Evolutionary conservation across 2,113 vertebrate genomes (phyloP).

Genomic region (Daphoenositta chrysoptera): DNA sequence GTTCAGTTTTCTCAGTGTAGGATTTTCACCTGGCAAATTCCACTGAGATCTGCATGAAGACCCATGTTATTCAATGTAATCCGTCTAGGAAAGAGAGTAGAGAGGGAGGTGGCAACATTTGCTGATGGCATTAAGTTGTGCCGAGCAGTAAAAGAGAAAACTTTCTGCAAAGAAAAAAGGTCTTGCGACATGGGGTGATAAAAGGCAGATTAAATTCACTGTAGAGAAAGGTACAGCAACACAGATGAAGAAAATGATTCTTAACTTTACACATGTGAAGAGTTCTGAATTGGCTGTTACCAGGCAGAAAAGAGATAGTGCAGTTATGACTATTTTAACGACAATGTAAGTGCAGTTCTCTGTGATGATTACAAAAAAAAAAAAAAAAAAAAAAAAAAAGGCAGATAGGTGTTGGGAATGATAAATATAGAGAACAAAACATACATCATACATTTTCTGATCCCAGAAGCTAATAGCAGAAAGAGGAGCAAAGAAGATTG

Average conservation of each 20-base stretch:
- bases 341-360: neutral
- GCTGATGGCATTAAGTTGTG: neutral
- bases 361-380: neutral
- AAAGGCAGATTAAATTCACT: neutral
- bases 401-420: neutral
- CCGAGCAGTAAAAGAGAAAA: neutral
- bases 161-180: neutral
- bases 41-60: neutral
- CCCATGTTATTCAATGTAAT: neutral
- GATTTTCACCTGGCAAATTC: neutral
- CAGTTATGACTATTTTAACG: neutral
- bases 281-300: neutral
- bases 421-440: neutral
- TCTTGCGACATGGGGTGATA: neutral
- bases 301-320: neutral
- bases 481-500: neutral
- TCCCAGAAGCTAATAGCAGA: neutral
- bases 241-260: neutral
- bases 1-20: neutral
- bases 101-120: neutral
- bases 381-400: neutral
- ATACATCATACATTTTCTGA: neutral
- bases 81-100: neutral
- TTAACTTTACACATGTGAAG: neutral
- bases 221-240: neutral